These are phyloP conservation scores for Leptinotarsa defecta DNA, from an alignment of 1,140 invertebrate genomes.

Conservation along the genomic window DNA sequence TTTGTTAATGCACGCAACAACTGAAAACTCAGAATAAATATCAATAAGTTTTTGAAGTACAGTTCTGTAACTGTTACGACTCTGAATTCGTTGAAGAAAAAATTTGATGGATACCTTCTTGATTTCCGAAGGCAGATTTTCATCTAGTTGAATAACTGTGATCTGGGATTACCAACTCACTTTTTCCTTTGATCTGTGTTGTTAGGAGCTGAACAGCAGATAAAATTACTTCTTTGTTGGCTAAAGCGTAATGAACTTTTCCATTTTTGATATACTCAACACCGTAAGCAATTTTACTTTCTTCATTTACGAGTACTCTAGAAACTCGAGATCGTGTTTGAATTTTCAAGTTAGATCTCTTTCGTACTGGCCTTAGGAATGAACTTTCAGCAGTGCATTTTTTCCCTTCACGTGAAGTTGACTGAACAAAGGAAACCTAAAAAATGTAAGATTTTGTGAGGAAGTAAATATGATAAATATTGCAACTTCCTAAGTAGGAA, in stretches of 20 bases:
- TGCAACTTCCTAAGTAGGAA: no score
- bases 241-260: conserved; percentile 65
- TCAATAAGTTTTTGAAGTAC: no score
- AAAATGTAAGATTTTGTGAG: not conserved
- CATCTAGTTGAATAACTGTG: no score
- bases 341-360: conserved; percentile 83
- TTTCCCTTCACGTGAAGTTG: conserved; percentile 73
- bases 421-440: conserved; percentile 81
- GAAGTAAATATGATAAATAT: no score
- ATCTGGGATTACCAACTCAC: no score
- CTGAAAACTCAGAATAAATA: no score
- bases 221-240: conserved; percentile 84
- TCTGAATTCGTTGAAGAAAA: no score
- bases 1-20: no score
- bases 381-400: conserved; percentile 89
- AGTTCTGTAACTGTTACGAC: no score
- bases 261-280: conserved; percentile 66
- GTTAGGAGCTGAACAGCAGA: conserved; percentile 63
- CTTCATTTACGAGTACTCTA: conserved; percentile 78
- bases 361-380: conserved; percentile 79
- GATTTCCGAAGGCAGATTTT: no score
- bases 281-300: conserved; percentile 65
- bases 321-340: conserved; percentile 82
- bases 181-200: no score
- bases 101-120: no score